These are phyloP conservation scores for Sebastes hubbsi DNA, from an alignment of 2,797 vertebrate genomes.

Conservation along the genomic window DNA sequence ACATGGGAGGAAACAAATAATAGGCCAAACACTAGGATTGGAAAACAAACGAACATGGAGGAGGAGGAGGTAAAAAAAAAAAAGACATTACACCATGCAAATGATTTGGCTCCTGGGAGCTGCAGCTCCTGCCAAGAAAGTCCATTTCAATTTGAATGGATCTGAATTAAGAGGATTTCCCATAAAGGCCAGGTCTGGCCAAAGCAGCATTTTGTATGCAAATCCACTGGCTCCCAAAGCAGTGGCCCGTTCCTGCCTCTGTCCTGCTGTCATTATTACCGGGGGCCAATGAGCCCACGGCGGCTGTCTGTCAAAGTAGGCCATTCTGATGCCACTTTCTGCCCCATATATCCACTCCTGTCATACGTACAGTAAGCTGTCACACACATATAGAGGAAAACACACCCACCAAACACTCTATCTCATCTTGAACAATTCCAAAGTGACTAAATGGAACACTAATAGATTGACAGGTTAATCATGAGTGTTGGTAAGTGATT, in stretches of 20 bases:
- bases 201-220: conserved; percentile 81
- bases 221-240: conserved; percentile 75
- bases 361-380: conserved; percentile 20
- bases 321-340: conserved; percentile 22
- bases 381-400: neutral
- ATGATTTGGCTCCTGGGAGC: conserved; percentile 81
- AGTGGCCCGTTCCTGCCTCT: conserved; percentile 63
- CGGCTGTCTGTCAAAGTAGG: conserved; percentile 68
- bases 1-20: conserved; percentile 75
- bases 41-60: conserved; percentile 70
- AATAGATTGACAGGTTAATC: neutral
- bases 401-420: neutral
- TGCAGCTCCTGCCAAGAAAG: conserved; percentile 79
- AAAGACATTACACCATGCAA: conserved; percentile 79
- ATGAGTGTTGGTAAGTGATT: neutral
- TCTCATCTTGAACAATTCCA: conserved; percentile 1
- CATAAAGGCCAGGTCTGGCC: conserved; percentile 80
- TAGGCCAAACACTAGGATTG: conserved; percentile 66
- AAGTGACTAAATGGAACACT: conserved; percentile 3
- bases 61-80: conserved; percentile 34
- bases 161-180: conserved; percentile 86
- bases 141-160: conserved; percentile 85
- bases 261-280: conserved; percentile 67
- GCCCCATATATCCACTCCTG: conserved; percentile 32
- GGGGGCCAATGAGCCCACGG: conserved; percentile 47